Percentiles rank a stretch among this genome's conserved stretches.
These are phyloP conservation scores for Tonatia bakeri DNA, from an alignment of 2,113 vertebrate genomes.

Conservation along the genomic window DNA sequence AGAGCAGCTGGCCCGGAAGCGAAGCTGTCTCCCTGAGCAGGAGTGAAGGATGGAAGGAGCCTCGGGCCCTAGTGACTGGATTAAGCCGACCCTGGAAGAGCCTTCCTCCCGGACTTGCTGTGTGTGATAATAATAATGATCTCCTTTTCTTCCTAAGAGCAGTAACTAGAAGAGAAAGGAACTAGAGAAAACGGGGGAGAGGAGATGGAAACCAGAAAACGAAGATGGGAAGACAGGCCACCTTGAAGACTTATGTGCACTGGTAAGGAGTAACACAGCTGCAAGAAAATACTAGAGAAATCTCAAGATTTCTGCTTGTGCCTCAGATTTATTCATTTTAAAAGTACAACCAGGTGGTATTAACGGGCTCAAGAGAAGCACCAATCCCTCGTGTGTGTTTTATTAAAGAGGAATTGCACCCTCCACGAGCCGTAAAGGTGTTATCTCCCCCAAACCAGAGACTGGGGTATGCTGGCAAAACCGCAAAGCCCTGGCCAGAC, in stretches of 20 bases:
- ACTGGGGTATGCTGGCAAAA: too few species aligned
- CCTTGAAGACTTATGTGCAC: neutral
- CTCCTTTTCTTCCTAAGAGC: neutral
- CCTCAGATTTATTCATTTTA: neutral
- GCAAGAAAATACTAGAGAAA: neutral
- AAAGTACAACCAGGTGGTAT: neutral
- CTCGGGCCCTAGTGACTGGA: neutral
- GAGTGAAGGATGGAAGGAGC: neutral
- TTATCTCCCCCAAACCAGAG: neutral
- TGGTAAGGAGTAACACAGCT: neutral
- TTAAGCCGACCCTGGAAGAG: neutral
- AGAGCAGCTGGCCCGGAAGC: neutral
- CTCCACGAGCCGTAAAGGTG: neutral
- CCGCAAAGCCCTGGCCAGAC: accelerated
- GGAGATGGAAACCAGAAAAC: neutral
- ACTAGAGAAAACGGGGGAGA: neutral
- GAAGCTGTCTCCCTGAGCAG: neutral
- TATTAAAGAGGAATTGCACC: neutral
- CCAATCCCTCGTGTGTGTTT: neutral
- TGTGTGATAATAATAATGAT: neutral
- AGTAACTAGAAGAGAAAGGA: neutral
- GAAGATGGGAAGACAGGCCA: neutral
- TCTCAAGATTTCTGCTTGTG: neutral
- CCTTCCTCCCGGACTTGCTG: neutral
- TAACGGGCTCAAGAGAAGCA: neutral